A percentile compares a stretch with the other conserved stretches of the same genome.
Conservation (phyloP, 2,113 vertebrate genomes). For the Mungos mungo region DNA sequence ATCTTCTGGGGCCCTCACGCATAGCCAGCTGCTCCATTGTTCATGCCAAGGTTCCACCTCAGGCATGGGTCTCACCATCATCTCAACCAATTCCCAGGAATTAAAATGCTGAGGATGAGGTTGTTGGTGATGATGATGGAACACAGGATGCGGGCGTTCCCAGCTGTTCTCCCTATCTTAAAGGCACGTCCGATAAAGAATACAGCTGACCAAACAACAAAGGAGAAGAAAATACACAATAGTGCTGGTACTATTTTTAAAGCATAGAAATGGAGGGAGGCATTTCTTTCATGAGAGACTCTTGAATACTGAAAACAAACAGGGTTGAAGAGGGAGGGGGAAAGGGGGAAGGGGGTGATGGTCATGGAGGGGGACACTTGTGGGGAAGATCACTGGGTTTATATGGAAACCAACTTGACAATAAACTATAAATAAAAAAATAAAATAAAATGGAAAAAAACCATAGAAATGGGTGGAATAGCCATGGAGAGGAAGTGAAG, state of each 20-base stretch:
- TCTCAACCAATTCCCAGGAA: background rate
- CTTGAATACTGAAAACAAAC: too few relatives aligned
- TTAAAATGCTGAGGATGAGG: background rate
- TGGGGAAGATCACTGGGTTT: too few relatives aligned
- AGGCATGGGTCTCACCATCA: background rate
- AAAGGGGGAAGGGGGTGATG: too few relatives aligned
- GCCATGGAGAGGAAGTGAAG: background rate
- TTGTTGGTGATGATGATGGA: background rate
- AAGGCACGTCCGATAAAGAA: background rate
- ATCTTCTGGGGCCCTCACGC: constrained; percentile 58
- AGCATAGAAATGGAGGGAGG: background rate
- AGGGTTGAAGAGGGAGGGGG: too few relatives aligned
- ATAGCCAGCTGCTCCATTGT: background rate
- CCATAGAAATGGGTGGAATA: background rate
- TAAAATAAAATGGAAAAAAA: too few relatives aligned
- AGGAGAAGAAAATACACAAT: background rate
- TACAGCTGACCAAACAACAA: background rate
- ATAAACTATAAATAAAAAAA: too few relatives aligned
- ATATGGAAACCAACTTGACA: too few relatives aligned
- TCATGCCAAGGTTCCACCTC: background rate
- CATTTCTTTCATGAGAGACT: too few relatives aligned
- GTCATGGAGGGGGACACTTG: too few relatives aligned
- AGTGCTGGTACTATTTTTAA: background rate
- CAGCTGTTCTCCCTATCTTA: background rate
- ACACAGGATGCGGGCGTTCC: background rate